Evolutionary conservation across 2,888 invertebrate species (phyloP), one percentile per base, ranked within the genome.

Genomic region (Rosalia funebris): DNA sequence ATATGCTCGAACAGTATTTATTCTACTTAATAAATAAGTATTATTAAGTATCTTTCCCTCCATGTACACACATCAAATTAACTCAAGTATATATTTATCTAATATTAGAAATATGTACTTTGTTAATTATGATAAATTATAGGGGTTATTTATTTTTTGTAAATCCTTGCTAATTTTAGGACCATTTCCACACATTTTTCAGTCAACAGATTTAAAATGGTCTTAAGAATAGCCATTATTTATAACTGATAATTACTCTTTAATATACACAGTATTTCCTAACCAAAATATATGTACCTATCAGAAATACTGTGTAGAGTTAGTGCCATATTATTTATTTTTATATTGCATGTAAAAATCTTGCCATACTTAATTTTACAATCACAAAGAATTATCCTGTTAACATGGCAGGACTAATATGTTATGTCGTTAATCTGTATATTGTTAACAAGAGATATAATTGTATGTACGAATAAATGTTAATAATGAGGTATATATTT

Each of bases 321-420:
- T 52, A 65, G 71, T 71, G 71, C 71, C 71, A 71, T 71, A 71
- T 68, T 63, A 63, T 66, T 71, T 65, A 66, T 67, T 67, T 60
- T 62, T 65, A 53, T 60, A 50, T 63, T 60, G 56, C 59, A 53
- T 57, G 41, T 60, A 48, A 44, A 57, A 57, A 61, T 71, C 71
- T 72, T 72, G 71, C 71, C 71, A 72, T 72, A 66, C 61, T 17
- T 57, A 58, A 54, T 15, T 48, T 60, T 14, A 44, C 44, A 56
- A 45, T 56, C 56, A 56, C 58, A 25, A 47, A 50, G 32, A 47
- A 56, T 37, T 25, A 55, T 61, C 45, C 47, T 62, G 60, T 48
- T 41, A 50, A 60, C 55, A 57, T 53, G 41, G 25, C 52, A 41
- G 55, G 60, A 58, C 50, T 37, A 41, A 36, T 47, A 62, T 59